Conservation (phyloP, 2,113 vertebrate genomes). For the Meles meles region DNA sequence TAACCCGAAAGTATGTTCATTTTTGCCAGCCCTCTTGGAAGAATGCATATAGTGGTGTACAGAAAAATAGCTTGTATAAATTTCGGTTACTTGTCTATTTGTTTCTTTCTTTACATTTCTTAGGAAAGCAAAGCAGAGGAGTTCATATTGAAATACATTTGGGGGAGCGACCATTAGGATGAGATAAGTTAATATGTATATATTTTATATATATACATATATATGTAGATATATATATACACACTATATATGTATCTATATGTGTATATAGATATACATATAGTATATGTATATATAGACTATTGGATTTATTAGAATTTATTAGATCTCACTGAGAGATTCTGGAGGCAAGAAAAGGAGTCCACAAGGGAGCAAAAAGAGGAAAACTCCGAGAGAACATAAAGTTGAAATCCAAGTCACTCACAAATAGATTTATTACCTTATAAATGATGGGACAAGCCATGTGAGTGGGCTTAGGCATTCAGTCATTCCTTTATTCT, state of each 20-base stretch:
- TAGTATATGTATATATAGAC: not conserved
- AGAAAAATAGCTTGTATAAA: constrained; percentile 44
- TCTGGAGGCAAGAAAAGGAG: not conserved
- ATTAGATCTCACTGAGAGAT: not conserved
- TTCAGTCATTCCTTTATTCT: not conserved
- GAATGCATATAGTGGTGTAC: constrained; percentile 23
- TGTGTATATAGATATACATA: too few relatives aligned
- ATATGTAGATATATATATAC: too few relatives aligned
- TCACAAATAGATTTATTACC: not conserved
- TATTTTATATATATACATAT: too few relatives aligned
- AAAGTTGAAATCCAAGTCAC: not conserved
- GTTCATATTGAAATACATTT: not conserved
- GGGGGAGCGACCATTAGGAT: not conserved
- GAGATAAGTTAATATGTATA: not conserved
- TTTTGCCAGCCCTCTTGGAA: constrained; percentile 51
- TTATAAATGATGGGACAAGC: not conserved
- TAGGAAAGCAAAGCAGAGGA: not conserved
- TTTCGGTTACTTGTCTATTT: constrained; percentile 26
- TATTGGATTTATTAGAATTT: not conserved
- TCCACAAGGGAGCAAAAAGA: not conserved
- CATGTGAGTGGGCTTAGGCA: accelerated
- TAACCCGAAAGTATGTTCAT: constrained; percentile 58
- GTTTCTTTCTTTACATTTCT: constrained; percentile 12
- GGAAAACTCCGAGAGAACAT: not conserved
- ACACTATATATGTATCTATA: too few relatives aligned